phyloP scores from a whole-genome alignment of 2,113 vertebrate genomes.

The Notarius lentiginosus region DNA sequence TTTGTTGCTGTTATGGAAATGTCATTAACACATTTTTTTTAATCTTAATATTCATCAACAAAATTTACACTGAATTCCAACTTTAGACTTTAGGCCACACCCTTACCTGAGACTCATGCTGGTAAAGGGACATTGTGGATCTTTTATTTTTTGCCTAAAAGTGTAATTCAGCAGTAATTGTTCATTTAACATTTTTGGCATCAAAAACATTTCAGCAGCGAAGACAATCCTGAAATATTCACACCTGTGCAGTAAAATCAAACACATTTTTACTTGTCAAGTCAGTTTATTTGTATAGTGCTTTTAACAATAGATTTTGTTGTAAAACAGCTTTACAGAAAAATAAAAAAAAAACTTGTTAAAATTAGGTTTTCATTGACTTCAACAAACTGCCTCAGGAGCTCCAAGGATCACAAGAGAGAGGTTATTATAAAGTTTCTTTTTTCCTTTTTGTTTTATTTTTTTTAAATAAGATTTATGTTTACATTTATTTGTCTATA shows the following conservation, averaged over 20 bases:
- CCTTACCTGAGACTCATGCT: background rate
- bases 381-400: background rate
- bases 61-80: background rate
- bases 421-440: conserved; percentile 1
- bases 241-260: background rate
- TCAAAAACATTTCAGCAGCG: background rate
- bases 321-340: too few species aligned
- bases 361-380: background rate
- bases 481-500: conserved; percentile 49
- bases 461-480: conserved; percentile 4
- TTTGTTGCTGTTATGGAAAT: background rate
- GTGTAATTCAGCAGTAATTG: background rate
- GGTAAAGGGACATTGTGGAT: background rate
- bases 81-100: background rate
- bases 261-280: too few species aligned
- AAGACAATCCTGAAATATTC: background rate
- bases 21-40: background rate
- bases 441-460: background rate
- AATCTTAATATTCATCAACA: background rate
- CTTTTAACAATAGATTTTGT: too few species aligned
- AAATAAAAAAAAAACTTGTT: background rate
- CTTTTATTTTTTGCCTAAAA: background rate
- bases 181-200: background rate
- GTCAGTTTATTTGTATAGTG: too few species aligned
- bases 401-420: background rate